phyloP scores from a whole-genome alignment of 2,888 invertebrate genomes.

The Trachelus iudaicus region DNA sequence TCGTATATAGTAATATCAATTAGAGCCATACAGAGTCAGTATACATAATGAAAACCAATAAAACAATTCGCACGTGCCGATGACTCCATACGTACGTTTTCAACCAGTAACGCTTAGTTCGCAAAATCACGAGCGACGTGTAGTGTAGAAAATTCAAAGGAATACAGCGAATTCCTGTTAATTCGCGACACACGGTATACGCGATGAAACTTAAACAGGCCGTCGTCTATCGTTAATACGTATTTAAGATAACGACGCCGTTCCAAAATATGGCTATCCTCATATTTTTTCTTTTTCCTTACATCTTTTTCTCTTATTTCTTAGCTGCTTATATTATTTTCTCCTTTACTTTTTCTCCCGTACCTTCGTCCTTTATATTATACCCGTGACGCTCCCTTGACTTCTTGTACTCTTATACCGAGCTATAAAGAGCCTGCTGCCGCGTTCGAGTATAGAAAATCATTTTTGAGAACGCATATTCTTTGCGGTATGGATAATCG shows the following conservation, averaged over 20 bases:
- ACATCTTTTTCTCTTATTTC: too few species aligned
- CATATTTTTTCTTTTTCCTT: too few species aligned
- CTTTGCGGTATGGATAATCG: too few species aligned
- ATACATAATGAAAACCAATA: background rate
- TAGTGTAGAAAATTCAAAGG: background rate
- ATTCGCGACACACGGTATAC: background rate
- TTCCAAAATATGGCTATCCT: background rate
- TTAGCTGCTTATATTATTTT: background rate
- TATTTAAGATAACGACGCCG: constrained; percentile 6
- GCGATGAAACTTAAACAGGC: background rate
- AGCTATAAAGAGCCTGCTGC: background rate
- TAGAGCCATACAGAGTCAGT: background rate
- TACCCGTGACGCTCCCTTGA: background rate
- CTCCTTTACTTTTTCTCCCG: background rate
- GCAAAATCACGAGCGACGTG: background rate
- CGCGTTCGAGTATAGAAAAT: background rate
- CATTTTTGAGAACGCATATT: background rate
- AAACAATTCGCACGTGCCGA: background rate
- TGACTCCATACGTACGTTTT: background rate
- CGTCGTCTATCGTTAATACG: constrained; percentile 3
- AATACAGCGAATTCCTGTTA: background rate
- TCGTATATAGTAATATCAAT: background rate
- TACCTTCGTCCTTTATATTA: background rate
- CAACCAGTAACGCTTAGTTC: background rate
- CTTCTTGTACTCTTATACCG: background rate